Conservation (phyloP, 2,113 vertebrate species). For the Chloropsis hardwickii region DNA sequence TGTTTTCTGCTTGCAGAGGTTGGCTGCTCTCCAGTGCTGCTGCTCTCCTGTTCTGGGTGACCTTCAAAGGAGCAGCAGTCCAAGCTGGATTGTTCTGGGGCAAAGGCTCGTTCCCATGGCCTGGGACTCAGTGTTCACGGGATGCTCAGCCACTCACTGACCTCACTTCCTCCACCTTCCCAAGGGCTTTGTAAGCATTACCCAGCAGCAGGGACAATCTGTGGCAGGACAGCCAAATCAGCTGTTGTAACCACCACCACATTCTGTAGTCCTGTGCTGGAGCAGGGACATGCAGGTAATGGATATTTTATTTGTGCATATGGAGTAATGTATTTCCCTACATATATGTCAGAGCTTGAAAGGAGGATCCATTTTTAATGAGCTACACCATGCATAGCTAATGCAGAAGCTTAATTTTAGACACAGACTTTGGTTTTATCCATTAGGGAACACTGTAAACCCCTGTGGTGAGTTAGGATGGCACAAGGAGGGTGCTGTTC, state of each 20-base stretch:
- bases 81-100: background rate
- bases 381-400: background rate
- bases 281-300: background rate
- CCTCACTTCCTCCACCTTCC: background rate
- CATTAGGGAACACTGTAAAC: background rate
- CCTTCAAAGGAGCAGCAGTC: background rate
- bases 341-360: background rate
- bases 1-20: background rate
- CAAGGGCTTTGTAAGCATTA: background rate
- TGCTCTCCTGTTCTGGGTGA: background rate
- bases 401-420: conserved; percentile 11
- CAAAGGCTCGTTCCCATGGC: background rate
- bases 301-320: background rate
- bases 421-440: background rate
- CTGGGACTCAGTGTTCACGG: rapidly evolving
- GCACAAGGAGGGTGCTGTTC: background rate
- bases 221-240: background rate
- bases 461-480: background rate
- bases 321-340: conserved; percentile 14
- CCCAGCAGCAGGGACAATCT: background rate
- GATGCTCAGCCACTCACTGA: background rate
- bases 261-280: background rate
- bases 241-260: background rate
- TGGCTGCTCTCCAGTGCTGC: background rate
- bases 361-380: conserved; percentile 37